phyloP scores from a whole-genome alignment of 2,113 vertebrate genomes.

The Anser cygnoides region DNA sequence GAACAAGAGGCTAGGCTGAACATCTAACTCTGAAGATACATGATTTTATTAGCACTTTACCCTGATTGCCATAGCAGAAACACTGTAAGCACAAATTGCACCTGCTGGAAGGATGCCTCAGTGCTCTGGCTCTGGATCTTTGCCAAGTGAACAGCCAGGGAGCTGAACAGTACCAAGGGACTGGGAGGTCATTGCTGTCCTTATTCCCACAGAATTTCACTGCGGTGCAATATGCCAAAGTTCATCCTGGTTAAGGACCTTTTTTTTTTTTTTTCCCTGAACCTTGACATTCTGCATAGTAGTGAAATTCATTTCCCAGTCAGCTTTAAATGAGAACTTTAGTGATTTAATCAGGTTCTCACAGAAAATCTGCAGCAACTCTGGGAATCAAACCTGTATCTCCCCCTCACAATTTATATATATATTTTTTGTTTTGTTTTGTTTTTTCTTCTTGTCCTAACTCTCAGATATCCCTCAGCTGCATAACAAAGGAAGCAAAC shows the following conservation, averaged over 20 bases:
- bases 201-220: conserved; percentile 60
- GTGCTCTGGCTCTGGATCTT: neutral
- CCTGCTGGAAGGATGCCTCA: conserved; percentile 52
- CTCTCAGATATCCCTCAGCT: neutral
- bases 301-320: conserved; percentile 31
- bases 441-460: neutral
- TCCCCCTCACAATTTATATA: neutral
- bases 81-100: neutral
- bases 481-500: neutral
- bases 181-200: conserved; percentile 35
- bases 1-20: neutral
- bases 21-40: neutral
- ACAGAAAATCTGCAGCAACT: conserved; percentile 30
- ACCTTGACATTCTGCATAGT: conserved; percentile 53
- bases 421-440: neutral
- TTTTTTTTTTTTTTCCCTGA: neutral
- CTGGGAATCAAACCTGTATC: conserved; percentile 14
- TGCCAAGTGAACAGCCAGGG: conserved; percentile 13
- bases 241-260: conserved; percentile 36
- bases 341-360: conserved; percentile 3
- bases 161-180: conserved; percentile 30
- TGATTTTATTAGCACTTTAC: neutral
- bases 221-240: conserved; percentile 47
- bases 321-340: conserved; percentile 13
- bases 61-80: neutral